Evolutionary conservation across 2,797 vertebrate species (phyloP), one percentile per base, ranked within the genome.

Genomic region (Amblyopsis hoosieri): DNA sequence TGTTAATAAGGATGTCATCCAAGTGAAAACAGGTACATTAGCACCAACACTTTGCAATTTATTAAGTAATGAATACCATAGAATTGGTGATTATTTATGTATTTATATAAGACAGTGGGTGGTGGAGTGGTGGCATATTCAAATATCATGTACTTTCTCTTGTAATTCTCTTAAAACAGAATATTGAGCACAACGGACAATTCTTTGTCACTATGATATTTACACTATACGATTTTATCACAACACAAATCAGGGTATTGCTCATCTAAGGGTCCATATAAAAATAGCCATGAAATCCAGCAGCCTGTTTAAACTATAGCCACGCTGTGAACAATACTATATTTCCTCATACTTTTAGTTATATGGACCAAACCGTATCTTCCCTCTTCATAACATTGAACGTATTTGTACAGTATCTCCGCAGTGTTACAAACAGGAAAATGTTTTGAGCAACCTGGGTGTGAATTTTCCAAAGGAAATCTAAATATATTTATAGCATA

Each of bases 31-130:
- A 48, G 14, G 49, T 1, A 10, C 60, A 45, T 17, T n/a, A 19
- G 10, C 51, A 50, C 15, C 11, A 54, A 12, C 49, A 12, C 29
- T 52, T 14, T 64, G 48, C 46, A 1, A 48, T 56, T 19, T 54
- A 57, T 23, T 57, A 4, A 53, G 37, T 23, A 17, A 50, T 45
- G 42, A 46, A 58, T 54, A 48, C 56, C n/a, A 1, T 29, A 19
- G 57, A 49, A 6, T 42, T 59, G 3, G 47, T 69, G 49, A 53
- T 53, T 37, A 52, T 66, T 60, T 31, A 66, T 69, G 62, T 60
- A 23, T 57, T 54, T 51, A 31, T 12, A n/a, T 15, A 33, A 48
- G 45, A n/a, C 29, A 48, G 55, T 7, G n/a, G 45, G 23, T 33
- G 5, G 11, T 29, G 45, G 12, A 33, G 46, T 37, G 17, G 13